phyloP scores from a whole-genome alignment of 1,140 invertebrate species.

The Drosophila nannoptera region DNA sequence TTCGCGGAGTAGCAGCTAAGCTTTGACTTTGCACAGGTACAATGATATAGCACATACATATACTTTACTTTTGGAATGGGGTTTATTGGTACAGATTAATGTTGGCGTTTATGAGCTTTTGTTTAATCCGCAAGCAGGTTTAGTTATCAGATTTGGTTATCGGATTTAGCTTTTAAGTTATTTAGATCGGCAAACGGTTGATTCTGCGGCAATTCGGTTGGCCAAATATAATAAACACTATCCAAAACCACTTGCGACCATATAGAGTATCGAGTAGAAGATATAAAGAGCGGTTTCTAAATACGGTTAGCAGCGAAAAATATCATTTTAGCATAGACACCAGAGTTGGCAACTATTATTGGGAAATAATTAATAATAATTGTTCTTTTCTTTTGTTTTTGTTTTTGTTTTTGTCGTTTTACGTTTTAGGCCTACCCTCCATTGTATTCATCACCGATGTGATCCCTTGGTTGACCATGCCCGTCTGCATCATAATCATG shows the following conservation, averaged over 20 bases:
- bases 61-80: background rate
- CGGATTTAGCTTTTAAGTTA: constrained; percentile 15
- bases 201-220: constrained; percentile 11
- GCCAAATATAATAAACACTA: constrained; percentile 19
- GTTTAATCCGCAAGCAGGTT: constrained; percentile 19
- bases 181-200: constrained; percentile 2
- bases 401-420: constrained; percentile 52
- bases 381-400: constrained; percentile 39
- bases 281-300: constrained; percentile 7
- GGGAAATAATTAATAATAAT: constrained; percentile 20
- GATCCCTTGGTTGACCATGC: constrained; percentile 91
- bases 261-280: background rate
- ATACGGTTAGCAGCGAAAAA: constrained; percentile 64
- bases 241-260: constrained; percentile 7
- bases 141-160: constrained; percentile 4
- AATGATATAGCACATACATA: constrained; percentile 18
- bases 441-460: constrained; percentile 87
- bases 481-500: constrained; percentile 96
- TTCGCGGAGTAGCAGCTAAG: constrained; percentile 21
- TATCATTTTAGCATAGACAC: constrained; percentile 58
- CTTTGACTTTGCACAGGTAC: constrained; percentile 17
- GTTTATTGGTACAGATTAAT: constrained; percentile 15
- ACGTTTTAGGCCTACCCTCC: constrained; percentile 85
- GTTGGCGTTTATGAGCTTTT: constrained; percentile 4
- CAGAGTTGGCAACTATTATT: constrained; percentile 42